Evolutionary conservation across 2,888 invertebrate species (phyloP).

Genomic region (Hetaerina titia): DNA sequence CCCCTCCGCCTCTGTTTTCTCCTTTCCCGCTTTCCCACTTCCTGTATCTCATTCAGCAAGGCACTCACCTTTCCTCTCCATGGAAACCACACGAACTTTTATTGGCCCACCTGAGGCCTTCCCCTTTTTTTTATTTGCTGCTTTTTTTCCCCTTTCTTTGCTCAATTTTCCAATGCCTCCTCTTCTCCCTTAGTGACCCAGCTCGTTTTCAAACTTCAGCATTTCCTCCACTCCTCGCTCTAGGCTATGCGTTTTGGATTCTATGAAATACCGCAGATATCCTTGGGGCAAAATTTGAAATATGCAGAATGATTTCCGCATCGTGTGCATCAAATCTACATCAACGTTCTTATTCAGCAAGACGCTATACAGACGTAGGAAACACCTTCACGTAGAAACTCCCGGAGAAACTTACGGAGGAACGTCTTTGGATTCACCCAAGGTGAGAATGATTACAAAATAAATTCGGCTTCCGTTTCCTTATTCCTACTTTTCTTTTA

Average conservation of each 20-base stretch:
- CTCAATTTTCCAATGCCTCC: not conserved
- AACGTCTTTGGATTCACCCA: no score
- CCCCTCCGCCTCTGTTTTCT: not conserved
- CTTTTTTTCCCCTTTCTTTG: not conserved
- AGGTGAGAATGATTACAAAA: no score
- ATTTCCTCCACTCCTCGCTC: not conserved
- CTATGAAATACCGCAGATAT: not conserved
- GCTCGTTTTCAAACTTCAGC: not conserved
- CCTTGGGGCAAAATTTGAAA: not conserved
- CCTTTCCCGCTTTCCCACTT: not conserved
- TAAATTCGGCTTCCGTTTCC: no score
- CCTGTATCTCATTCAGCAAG: slow-evolving; percentile 45
- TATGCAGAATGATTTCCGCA: no score
- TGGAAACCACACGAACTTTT: slow-evolving; percentile 37
- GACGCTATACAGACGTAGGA: no score
- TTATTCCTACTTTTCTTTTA: no score
- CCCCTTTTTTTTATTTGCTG: not conserved
- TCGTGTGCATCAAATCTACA: no score
- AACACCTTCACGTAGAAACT: no score
- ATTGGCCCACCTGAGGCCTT: slow-evolving; percentile 51
- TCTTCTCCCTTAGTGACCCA: not conserved
- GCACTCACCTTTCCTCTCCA: slow-evolving; percentile 44
- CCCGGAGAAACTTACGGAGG: no score
- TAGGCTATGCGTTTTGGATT: not conserved
- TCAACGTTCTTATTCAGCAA: no score